Evolutionary conservation across 2,888 invertebrate genomes (phyloP), one percentile per base, ranked within the genome.

Genomic region (Orthonychiurus folsomi): DNA sequence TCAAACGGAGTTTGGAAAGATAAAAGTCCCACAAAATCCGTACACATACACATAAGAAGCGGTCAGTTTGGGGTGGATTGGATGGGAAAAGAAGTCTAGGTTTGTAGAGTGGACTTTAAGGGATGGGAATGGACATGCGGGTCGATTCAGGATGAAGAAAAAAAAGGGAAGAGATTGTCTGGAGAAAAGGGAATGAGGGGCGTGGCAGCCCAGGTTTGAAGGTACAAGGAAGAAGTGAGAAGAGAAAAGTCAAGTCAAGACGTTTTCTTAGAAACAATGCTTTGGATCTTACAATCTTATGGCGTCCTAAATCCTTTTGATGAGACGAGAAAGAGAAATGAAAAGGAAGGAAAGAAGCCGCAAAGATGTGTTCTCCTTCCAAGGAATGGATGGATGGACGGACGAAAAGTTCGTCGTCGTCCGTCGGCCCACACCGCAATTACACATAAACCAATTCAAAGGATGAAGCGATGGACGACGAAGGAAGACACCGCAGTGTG

Each of bases 91-190:
- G n/a, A n/a, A n/a, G n/a, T n/a, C n/a, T n/a, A n/a, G n/a, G n/a
- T n/a, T n/a, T n/a, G n/a, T n/a, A n/a, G n/a, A n/a, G n/a, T n/a
- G n/a, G n/a, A n/a, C n/a, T n/a, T n/a, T n/a, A n/a, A n/a, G n/a
- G n/a, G n/a, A n/a, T n/a, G n/a, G n/a, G n/a, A n/a, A n/a, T n/a
- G n/a, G n/a, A n/a, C n/a, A 15, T 37, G 9, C 37, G 37, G 37
- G 37, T 37, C 37, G 37, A 37, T 37, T 37, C n/a, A 15, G 37
- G 37, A 37, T 37, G 37, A 37, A n/a, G n/a, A n/a, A n/a, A n/a
- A n/a, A 37, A 37, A 37, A 37, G 37, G 37, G 37, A n/a, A n/a
- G n/a, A 37, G 37, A 37, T 37, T 37, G 37, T 37, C 37, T 37
- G 37, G 37, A 37, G 15, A 15, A 5, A 15, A 37, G 37, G 37